Evolutionary conservation across 2,113 vertebrate genomes (phyloP), one percentile per base, ranked within the genome.

Genomic region (Cyphotilapia sp.): DNA sequence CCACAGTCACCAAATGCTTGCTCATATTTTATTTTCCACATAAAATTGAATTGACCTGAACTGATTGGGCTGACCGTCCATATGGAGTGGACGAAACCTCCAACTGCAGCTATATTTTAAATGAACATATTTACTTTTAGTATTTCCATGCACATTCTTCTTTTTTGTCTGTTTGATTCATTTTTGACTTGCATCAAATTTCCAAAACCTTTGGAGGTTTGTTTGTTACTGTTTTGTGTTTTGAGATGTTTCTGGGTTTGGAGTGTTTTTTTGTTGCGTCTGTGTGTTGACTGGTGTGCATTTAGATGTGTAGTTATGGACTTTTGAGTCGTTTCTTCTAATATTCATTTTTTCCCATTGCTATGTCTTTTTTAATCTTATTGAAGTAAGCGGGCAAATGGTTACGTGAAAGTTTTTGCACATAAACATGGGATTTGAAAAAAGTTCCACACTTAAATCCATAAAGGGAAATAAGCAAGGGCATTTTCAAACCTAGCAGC

Each of bases 1-100:
- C 38, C 13, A 45, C 66, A 0, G 22, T 45, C 0, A 0, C 66
- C 66, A 74, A 42, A 24, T 0, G 7, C 3, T 22, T 71, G n/a
- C 12, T 71, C 8, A 14, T 22, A 42, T 71, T 42, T 7, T 27
- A 74, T 27, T 24, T 71, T 71, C 22, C 7, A 24, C 11, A 74
- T 16, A 45, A 42, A 42, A 22, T 9, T 71, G 66, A 71, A 0
- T 42, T 71, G 38, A 71, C 12, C 35, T 38, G 66, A 71, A 6
- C 12, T 0, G 38, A 24, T 9, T 16, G 69, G 22, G 5, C 14
- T 29, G 71, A 19, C 0, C 8, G 9, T 29, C 22, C 14, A 47
- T 47, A 47, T 8, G 14, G 24, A 12, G 10, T 3, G 5, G 8
- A 9, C 8, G 2, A 42, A 42, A 24, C 16, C 42, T 31, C 42